These are phyloP conservation scores for Felis chaus DNA, from an alignment of 2,113 vertebrate species.

Conservation along the genomic window DNA sequence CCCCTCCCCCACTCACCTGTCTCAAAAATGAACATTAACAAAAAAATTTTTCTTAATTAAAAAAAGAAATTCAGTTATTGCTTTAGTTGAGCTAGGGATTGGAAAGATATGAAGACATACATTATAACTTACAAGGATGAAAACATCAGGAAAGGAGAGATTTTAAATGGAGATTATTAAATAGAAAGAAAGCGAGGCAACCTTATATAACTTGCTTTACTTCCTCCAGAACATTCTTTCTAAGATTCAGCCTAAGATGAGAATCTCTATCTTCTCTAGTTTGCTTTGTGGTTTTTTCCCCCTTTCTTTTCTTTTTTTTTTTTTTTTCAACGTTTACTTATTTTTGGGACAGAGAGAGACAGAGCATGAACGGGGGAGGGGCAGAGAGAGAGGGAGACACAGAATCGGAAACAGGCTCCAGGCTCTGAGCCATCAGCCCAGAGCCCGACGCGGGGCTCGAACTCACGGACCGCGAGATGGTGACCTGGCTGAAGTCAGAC, in stretches of 20 bases:
- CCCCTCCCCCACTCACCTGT: too few species aligned
- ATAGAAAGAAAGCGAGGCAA: neutral
- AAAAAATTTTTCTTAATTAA: neutral
- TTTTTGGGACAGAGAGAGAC: too few species aligned
- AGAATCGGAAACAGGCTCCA: too few species aligned
- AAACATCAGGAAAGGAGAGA: neutral
- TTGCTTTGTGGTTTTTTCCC: neutral
- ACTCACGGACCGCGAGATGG: too few species aligned
- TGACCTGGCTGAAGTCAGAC: too few species aligned
- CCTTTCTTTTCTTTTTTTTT: neutral
- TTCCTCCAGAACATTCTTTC: neutral
- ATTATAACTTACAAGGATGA: neutral
- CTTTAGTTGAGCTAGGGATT: neutral
- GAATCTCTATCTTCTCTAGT: neutral
- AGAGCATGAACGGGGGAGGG: too few species aligned
- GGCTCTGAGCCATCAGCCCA: too few species aligned
- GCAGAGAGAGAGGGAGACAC: too few species aligned
- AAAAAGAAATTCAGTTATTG: neutral
- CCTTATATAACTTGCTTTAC: neutral
- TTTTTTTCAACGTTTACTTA: too few species aligned
- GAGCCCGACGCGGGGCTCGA: too few species aligned
- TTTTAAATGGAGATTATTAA: neutral
- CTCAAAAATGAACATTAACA: too few species aligned
- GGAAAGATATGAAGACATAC: neutral
- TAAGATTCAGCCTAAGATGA: neutral